Base-by-base conservation (phyloP, 2,888 invertebrate species). In the Chloroclysta siterata region DNA sequence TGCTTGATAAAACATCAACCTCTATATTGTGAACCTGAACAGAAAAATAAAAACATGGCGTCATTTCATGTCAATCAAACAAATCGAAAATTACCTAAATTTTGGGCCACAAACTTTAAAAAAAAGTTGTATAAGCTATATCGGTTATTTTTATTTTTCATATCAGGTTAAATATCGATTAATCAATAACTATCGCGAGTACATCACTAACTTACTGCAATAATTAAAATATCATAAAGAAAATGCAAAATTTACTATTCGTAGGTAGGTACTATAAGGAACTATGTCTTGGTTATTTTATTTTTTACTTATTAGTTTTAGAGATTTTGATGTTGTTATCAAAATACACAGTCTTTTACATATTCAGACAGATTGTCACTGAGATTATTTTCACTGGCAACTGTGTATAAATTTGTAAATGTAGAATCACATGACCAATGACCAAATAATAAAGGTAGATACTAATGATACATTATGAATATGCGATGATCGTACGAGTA, bases 201-300 rank as follows among this genome's bases (percentile, higher is more conserved):
- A 89, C 82, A 84, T 85, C 78, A 85, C 87, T 90, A 90, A 87
- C 90, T 90, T 91, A 92, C 82, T 83, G 88, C 84, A 85, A 80
- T 85, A 89, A 87, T 75, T 55, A 84, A 87, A 84, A 87, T 85
- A 82, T 83, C 83, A 84, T 88, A 88, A 84, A 89, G 87, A 79
- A 82, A 92, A 92, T 92, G 91, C 92, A 92, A 84, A 88, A 89
- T 88, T 90, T 90, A 89, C 90, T 91, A 90, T 90, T 85, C 88
- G 88, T 92, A 92, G 91, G 91, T 92, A 93, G 91, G 91, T 92
- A 93, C 93, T 90, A 90, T 90, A 87, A 93, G 93, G 93, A 93
- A 93, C 93, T 93, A 90, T 92, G 78, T 88, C 83, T 88, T 92
- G 90, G 89, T 90, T 91, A 86, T 84, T 84, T 80, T 80, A 75